Evolutionary conservation across 2,888 invertebrate genomes (phyloP).

Genomic region (Psococerastis gibbosa): DNA sequence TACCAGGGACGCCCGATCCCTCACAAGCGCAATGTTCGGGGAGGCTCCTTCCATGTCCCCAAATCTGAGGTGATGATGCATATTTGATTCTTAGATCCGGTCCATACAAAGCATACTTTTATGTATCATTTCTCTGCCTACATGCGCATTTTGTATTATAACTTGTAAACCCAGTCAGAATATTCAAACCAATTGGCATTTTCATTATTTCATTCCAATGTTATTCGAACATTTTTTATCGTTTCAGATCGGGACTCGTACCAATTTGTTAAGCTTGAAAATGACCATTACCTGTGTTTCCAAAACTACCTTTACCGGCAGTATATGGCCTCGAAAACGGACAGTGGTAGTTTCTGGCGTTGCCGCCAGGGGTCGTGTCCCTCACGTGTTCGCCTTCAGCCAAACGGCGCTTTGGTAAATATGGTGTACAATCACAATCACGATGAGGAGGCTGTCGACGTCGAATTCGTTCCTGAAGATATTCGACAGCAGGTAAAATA

Average conservation of each 20-base stretch:
- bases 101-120: no score
- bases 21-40: no score
- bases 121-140: no score
- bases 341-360: slow-evolving; percentile 2
- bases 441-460: neutral
- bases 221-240: no score
- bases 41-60: no score
- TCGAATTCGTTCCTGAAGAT: neutral
- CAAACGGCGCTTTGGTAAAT: neutral
- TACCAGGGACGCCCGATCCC: no score
- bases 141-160: no score
- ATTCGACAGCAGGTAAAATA: neutral
- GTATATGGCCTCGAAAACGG: neutral
- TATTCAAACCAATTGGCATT: no score
- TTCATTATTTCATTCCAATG: no score
- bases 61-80: no score
- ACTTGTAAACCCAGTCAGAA: no score
- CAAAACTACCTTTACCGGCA: slow-evolving; percentile 4
- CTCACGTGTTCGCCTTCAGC: neutral
- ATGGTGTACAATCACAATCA: slow-evolving; percentile 1
- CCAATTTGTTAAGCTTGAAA: neutral
- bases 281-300: neutral
- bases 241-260: neutral
- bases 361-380: slow-evolving; percentile 2
- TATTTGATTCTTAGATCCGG: no score